Evolutionary conservation across 2,888 invertebrate species (phyloP).

Genomic region (Leptinotarsa rubiginosa): DNA sequence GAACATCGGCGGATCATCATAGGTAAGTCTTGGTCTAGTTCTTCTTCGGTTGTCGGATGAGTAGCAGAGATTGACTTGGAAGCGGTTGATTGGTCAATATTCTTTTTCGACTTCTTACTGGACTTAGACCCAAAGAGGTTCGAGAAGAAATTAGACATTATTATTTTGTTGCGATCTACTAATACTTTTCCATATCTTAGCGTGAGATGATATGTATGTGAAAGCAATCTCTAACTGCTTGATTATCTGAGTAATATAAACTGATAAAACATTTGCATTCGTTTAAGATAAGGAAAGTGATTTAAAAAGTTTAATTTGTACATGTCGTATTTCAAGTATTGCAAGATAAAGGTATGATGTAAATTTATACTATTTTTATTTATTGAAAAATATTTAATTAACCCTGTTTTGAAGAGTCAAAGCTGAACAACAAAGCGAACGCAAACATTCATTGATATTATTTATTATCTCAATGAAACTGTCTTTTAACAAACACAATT

Average conservation of each 20-base stretch:
- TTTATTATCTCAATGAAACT: no score
- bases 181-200: background rate
- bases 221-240: background rate
- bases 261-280: constrained; percentile 18
- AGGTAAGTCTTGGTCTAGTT: constrained; percentile 33
- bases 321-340: background rate
- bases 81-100: background rate
- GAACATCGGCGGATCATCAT: constrained; percentile 50
- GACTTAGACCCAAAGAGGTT: constrained; percentile 2
- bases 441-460: no score
- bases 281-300: constrained; percentile 7
- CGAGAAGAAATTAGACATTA: constrained; percentile 15
- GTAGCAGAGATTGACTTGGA: background rate
- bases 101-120: constrained; percentile 10
- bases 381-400: no score
- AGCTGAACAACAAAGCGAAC: no score
- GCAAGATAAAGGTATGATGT: background rate
- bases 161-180: background rate
- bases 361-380: no score
- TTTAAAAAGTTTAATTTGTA: background rate
- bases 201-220: background rate
- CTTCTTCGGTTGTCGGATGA: constrained; percentile 27
- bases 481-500: no score
- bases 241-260: background rate
- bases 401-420: no score